Conservation (phyloP, 1,140 invertebrate species). For the Macrobrachium rosenbergii region DNA sequence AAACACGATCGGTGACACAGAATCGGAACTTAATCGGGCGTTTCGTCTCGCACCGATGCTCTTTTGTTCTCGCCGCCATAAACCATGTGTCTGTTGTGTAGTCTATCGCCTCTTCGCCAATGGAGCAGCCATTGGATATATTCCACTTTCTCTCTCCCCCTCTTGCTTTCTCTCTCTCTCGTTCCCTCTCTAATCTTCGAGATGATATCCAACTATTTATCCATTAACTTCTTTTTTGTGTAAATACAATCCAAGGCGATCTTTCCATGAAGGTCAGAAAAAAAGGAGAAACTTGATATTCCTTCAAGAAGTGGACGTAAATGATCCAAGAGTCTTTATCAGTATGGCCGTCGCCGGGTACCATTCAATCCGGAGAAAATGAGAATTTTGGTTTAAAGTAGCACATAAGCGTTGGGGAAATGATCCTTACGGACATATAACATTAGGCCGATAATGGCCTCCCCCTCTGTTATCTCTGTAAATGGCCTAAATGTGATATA, state of each 20-base stretch:
- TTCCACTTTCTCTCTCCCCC: neutral
- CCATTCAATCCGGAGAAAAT: conserved; percentile 62
- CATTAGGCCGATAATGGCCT: conserved; percentile 38
- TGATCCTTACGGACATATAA: neutral
- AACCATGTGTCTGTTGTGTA: conserved; percentile 56
- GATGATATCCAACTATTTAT: too few relatives aligned
- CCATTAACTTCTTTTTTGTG: too few relatives aligned
- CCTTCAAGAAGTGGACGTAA: neutral
- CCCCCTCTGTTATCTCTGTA: conserved; percentile 21
- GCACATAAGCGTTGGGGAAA: conserved; percentile 5
- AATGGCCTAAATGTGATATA: conserved; percentile 62
- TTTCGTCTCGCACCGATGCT: conserved; percentile 59
- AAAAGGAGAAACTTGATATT: neutral
- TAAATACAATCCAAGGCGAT: neutral
- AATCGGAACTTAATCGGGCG: conserved; percentile 62
- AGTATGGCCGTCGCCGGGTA: conserved; percentile 39
- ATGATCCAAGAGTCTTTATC: conserved; percentile 48
- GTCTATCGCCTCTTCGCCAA: conserved; percentile 15
- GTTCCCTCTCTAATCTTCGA: neutral
- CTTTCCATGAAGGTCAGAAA: neutral
- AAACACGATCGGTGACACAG: conserved; percentile 61
- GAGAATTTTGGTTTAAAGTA: conserved; percentile 61
- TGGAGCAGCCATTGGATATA: too few relatives aligned
- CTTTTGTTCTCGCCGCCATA: conserved; percentile 61
- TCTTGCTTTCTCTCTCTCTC: neutral